Base-by-base conservation (phyloP, 92 coral and sea anemone genomes). In the Palythoa caribaeorum region DNA sequence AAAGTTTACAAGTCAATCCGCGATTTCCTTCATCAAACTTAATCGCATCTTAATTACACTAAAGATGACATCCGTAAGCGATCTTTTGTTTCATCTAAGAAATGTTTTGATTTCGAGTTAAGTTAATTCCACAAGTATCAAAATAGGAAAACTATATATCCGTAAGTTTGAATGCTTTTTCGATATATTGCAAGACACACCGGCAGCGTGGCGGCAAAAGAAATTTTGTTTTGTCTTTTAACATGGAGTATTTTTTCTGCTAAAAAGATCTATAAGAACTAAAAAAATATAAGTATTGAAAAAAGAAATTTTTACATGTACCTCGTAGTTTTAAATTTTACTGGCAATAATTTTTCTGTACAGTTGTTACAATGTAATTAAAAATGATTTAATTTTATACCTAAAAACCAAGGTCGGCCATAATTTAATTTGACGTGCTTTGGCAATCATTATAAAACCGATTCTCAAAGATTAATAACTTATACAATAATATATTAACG, bases 371-470 rank as follows among this genome's bases (percentile, higher is more conserved):
- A 81, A 20, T 80, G 59, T 38, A 80, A 48, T 74, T 19, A 47
- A 21, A 16, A 48, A 44, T 10, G 80, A 5, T 20, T 20, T 12
- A 66, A 81, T 8, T 16, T 20, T 40, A 48, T 74, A 6, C 66
- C 44, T 21, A 20, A 6, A 44, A 65, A 48, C 75, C 76, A 65
- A 28, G 38, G 39, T 47, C 6, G 83, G 76, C 76, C 86, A 81
- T 81, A 81, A 81, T 66, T 65, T 81, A 81, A 81, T 81, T 81
- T 81, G 86, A 81, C 76, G 50, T 81, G 76, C 66, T 81, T 81
- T 28, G 76, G 54, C 65, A 36, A 57, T 53, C 62, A 81, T 81
- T 81, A 81, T 71, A 81, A 81, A 81, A 81, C 86, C 40, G 60
- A 65, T 81, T 66, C 86, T 81, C 44, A 65, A 52, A 19, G 13